A percentile compares a stretch with the other conserved stretches of the same genome.
Evolutionary conservation across 2,797 vertebrate genomes (phyloP).

Genomic region (Molossus alvarezi): DNA sequence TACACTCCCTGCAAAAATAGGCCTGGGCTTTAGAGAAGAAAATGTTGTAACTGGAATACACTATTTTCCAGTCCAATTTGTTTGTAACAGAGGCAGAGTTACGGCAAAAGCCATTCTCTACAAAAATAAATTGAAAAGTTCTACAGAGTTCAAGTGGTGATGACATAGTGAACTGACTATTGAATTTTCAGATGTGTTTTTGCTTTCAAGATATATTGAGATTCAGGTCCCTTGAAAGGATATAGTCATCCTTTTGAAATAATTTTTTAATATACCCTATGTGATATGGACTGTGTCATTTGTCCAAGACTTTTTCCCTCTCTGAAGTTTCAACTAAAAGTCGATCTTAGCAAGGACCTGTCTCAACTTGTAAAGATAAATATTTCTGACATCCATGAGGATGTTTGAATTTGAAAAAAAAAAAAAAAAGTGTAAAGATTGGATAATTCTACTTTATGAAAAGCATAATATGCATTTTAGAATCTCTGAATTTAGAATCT

Average conservation of each 20-base stretch:
- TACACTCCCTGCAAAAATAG: conserved; percentile 51
- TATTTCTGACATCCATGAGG: conserved; percentile 35
- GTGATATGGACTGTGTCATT: conserved; percentile 64
- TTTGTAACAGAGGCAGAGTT: conserved; percentile 54
- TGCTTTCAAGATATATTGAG: conserved; percentile 65
- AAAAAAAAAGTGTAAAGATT: not conserved
- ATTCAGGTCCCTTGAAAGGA: conserved; percentile 65
- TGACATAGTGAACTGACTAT: conserved; percentile 16
- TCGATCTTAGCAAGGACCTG: conserved; percentile 19
- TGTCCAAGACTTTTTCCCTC: conserved; percentile 56
- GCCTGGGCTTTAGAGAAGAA: not conserved
- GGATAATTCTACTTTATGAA: conserved; percentile 22
- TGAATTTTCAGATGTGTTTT: conserved; percentile 70
- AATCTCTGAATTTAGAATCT: not conserved
- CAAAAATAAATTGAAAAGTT: conserved; percentile 62
- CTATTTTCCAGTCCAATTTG: conserved; percentile 31
- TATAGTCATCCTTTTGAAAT: conserved; percentile 73
- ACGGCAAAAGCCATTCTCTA: conserved; percentile 22
- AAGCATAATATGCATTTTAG: conserved; percentile 35
- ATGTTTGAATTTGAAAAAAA: conserved; percentile 17
- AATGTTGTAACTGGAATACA: conserved; percentile 20
- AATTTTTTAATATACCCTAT: conserved; percentile 66
- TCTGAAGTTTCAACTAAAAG: conserved; percentile 70
- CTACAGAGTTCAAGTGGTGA: conserved; percentile 63
- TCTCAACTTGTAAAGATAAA: conserved; percentile 55